A percentile compares a stretch with the other conserved stretches of the same genome.
Conservation (phyloP, 2,888 invertebrate genomes). For the Heteromurus nitidus region DNA sequence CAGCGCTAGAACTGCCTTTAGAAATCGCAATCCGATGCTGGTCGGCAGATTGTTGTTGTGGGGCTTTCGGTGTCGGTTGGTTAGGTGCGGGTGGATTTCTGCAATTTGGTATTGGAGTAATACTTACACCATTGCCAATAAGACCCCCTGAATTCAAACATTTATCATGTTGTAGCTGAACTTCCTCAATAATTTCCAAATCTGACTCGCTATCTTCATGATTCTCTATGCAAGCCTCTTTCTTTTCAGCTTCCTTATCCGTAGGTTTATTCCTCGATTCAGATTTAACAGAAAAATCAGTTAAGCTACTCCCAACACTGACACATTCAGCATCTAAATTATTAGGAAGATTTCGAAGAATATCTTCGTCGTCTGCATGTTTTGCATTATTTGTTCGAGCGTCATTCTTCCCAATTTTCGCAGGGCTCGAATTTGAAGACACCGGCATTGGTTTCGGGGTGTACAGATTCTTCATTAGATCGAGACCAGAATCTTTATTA, state of each 20-base stretch:
- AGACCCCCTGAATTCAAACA: background rate
- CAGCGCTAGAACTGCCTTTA: too few relatives aligned
- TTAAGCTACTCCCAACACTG: slow-evolving; percentile 11
- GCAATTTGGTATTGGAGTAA: background rate
- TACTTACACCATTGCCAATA: slow-evolving; percentile 6
- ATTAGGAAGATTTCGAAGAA: too few relatives aligned
- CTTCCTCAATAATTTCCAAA: slow-evolving; percentile 68
- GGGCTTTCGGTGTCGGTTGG: too few relatives aligned
- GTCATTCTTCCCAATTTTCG: background rate
- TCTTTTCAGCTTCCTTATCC: background rate
- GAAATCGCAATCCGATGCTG: too few relatives aligned
- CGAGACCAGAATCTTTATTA: slow-evolving; percentile 14
- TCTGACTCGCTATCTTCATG: slow-evolving; percentile 45
- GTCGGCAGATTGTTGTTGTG: background rate
- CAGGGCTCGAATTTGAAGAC: background rate
- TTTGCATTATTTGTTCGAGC: too few relatives aligned
- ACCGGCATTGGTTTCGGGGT: background rate
- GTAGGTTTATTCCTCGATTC: background rate
- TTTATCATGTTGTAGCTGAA: slow-evolving; percentile 10
- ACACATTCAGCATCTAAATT: slow-evolving; percentile 24
- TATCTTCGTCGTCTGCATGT: too few relatives aligned
- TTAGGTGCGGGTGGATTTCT: background rate
- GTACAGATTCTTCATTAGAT: slow-evolving; percentile 54
- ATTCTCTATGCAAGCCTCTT: background rate
- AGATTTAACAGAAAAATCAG: background rate